A percentile compares a stretch with the other conserved stretches of the same genome.
Conservation (phyloP, 2,797 vertebrate species). For the Artibeus lituratus region DNA sequence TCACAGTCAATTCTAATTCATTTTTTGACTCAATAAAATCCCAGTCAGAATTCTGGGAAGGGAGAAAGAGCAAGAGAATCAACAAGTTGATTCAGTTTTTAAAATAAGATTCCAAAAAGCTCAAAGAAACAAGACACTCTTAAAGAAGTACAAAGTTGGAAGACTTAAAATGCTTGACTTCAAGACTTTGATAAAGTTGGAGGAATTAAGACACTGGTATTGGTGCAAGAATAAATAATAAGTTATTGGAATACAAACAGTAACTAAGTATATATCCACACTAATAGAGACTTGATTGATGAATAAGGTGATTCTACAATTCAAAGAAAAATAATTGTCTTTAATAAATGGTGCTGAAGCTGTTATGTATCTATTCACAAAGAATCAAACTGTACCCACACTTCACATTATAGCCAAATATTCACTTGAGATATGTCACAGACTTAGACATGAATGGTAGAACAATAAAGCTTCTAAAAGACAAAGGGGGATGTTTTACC, state of each 20-base stretch:
- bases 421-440: neutral
- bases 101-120: neutral
- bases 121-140: neutral
- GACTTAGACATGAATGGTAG: neutral
- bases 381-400: neutral
- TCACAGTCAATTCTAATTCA: neutral
- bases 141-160: neutral
- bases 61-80: neutral
- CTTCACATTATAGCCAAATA: neutral
- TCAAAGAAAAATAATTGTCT: neutral
- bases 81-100: neutral
- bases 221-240: neutral
- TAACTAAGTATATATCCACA: neutral
- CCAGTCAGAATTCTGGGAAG: neutral
- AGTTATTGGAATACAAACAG: neutral
- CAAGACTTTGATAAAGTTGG: neutral
- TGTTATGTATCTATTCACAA: neutral
- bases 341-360: neutral
- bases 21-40: neutral
- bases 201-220: neutral
- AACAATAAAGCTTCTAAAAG: neutral
- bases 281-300: neutral
- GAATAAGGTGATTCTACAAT: neutral
- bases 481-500: neutral
- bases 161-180: neutral